These are phyloP conservation scores for Achroia grisella DNA, from an alignment of 1,140 invertebrate genomes.

Conservation along the genomic window DNA sequence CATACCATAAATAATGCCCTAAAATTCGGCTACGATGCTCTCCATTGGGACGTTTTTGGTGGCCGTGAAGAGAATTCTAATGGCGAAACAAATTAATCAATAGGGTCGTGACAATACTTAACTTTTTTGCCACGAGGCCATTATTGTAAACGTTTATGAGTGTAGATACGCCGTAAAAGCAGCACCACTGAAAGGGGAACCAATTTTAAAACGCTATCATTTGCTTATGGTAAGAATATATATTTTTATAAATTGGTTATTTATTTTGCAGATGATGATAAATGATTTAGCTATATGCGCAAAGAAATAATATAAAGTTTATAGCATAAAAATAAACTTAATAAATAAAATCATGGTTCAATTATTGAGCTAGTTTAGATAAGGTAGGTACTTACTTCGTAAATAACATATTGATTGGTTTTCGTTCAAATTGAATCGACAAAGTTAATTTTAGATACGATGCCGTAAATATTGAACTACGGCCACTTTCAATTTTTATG, in stretches of 20 bases:
- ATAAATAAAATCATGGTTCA: slow-evolving; percentile 1
- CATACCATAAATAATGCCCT: slow-evolving; percentile 63
- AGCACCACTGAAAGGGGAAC: slow-evolving; percentile 9
- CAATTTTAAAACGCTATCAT: slow-evolving; percentile 13
- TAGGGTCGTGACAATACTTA: slow-evolving; percentile 33
- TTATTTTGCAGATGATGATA: too few species aligned
- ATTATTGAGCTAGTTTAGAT: not conserved
- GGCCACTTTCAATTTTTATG: slow-evolving; percentile 57
- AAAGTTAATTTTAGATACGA: slow-evolving; percentile 36
- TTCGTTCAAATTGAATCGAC: slow-evolving; percentile 36
- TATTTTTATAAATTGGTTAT: too few species aligned
- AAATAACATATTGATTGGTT: slow-evolving; percentile 14
- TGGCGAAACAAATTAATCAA: slow-evolving; percentile 59
- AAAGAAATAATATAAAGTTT: too few species aligned
- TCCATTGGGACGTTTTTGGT: slow-evolving; percentile 40
- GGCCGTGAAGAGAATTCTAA: slow-evolving; percentile 48
- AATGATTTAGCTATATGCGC: too few species aligned
- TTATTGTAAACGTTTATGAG: slow-evolving; percentile 20
- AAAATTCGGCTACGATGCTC: slow-evolving; percentile 43
- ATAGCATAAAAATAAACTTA: too few species aligned
- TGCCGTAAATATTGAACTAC: slow-evolving; percentile 41
- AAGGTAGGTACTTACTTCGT: slow-evolving; percentile 2
- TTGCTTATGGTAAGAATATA: slow-evolving; percentile 11
- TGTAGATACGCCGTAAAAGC: slow-evolving; percentile 9
- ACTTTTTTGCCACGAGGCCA: slow-evolving; percentile 28